Conservation (phyloP, 2,888 invertebrate species). For the Drymonia ruficornis region DNA sequence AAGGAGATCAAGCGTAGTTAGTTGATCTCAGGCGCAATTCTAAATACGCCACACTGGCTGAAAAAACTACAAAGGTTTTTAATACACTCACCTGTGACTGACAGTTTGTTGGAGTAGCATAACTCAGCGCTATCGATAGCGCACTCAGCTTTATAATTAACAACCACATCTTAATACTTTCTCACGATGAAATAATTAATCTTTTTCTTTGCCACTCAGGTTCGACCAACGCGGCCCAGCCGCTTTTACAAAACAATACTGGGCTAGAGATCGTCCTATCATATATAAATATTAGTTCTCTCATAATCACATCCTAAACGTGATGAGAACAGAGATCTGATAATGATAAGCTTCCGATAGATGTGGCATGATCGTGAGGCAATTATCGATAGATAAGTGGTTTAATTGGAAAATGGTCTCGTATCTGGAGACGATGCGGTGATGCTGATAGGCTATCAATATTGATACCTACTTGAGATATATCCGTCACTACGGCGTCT, state of each 20-base stretch:
- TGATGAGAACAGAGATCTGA: constrained; percentile 26
- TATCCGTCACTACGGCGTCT: too few relatives aligned
- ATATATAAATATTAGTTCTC: constrained; percentile 25
- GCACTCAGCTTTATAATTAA: constrained; percentile 51
- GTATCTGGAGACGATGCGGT: not conserved
- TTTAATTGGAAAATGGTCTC: constrained; percentile 6
- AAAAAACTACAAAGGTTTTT: too few relatives aligned
- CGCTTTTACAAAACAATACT: constrained; percentile 19
- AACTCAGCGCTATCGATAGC: constrained; percentile 50
- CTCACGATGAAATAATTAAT: not conserved
- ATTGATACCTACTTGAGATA: not conserved
- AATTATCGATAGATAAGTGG: constrained; percentile 20
- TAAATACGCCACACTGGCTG: too few relatives aligned
- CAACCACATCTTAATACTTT: constrained; percentile 44
- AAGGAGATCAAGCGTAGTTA: too few relatives aligned
- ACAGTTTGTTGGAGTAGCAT: constrained; percentile 52
- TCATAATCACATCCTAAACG: constrained; percentile 28
- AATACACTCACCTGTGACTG: constrained; percentile 61
- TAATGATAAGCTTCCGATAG: constrained; percentile 40
- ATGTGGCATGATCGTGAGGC: constrained; percentile 24
- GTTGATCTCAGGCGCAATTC: too few relatives aligned
- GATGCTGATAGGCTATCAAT: not conserved
- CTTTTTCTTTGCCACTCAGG: not conserved
- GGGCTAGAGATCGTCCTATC: constrained; percentile 9
- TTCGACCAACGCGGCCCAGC: not conserved